Percentiles rank a stretch among this genome's conserved stretches.
Conservation (phyloP, 1,140 invertebrate species). For the Eufriesea mexicana region DNA sequence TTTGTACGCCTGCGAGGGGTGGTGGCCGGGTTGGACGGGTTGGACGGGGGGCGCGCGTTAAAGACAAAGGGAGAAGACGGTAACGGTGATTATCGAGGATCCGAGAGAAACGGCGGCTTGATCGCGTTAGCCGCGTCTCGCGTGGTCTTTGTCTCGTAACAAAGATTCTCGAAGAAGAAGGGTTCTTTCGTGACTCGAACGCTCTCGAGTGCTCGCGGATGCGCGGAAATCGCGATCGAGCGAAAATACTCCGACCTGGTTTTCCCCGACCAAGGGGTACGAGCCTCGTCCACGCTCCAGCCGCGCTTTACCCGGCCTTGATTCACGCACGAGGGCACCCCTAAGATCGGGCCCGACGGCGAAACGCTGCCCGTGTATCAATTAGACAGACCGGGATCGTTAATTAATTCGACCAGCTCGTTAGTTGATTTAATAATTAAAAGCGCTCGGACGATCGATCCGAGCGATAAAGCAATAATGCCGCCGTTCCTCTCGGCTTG, state of each 20-base stretch:
- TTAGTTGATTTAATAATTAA: slow-evolving; percentile 57
- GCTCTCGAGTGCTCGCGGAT: neutral
- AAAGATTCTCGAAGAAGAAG: neutral
- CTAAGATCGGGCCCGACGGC: neutral
- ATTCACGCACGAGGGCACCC: neutral
- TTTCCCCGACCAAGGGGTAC: neutral
- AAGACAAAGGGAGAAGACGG: neutral
- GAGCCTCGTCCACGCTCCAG: too few species aligned
- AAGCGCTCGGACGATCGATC: slow-evolving; percentile 51
- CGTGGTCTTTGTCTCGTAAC: neutral
- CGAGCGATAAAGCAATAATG: slow-evolving; percentile 49
- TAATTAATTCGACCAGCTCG: slow-evolving; percentile 55
- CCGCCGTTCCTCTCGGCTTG: slow-evolving; percentile 11
- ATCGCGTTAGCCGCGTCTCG: neutral
- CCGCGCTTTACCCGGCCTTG: neutral
- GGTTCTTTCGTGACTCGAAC: too few species aligned
- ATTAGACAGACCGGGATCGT: slow-evolving; percentile 31
- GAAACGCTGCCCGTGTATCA: neutral
- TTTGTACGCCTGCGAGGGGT: too few species aligned
- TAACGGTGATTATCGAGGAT: neutral
- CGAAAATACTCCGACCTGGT: slow-evolving; percentile 6
- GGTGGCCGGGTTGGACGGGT: too few species aligned
- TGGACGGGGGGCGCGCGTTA: neutral
- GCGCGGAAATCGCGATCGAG: slow-evolving; percentile 1
- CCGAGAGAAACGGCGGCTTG: neutral